Evolutionary conservation across 30 jellyfish, hydroid and myxozoan genomes (phyloP).

Genomic region (Hydractinia symbiolongicarpus): DNA sequence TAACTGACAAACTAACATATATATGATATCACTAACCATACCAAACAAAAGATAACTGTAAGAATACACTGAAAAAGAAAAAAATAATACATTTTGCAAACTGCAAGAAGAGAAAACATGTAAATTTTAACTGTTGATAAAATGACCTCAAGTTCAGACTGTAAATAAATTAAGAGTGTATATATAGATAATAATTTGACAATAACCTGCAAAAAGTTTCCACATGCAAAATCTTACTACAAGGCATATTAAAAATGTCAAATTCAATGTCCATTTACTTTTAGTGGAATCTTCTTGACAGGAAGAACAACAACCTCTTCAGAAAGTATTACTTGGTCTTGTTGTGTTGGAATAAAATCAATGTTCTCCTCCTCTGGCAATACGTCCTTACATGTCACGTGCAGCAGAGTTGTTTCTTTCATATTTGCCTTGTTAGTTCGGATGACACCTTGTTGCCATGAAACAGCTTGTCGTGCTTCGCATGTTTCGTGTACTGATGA

Average conservation of each 20-base stretch:
- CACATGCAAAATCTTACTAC: not conserved
- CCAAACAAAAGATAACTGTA: too few relatives aligned
- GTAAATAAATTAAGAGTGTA: too few relatives aligned
- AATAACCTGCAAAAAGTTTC: not conserved
- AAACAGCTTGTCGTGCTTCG: constrained; percentile 20
- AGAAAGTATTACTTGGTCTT: constrained; percentile 2
- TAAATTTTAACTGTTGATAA: too few relatives aligned
- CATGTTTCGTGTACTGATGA: constrained; percentile 22
- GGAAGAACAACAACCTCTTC: constrained; percentile 16
- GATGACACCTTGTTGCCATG: constrained; percentile 22
- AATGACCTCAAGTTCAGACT: too few relatives aligned
- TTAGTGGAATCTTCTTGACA: not conserved
- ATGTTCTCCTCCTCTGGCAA: constrained; percentile 17
- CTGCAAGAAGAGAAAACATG: too few relatives aligned
- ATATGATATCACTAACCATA: too few relatives aligned
- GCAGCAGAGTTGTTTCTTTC: constrained; percentile 9
- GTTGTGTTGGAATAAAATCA: constrained; percentile 3
- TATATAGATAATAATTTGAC: too few relatives aligned
- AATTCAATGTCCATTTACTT: not conserved
- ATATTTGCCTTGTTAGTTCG: constrained; percentile 19
- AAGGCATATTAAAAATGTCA: not conserved
- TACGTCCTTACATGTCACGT: not conserved
- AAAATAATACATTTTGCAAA: too few relatives aligned
- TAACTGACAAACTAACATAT: too few relatives aligned
- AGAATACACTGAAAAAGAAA: too few relatives aligned